Conservation (phyloP, 1,140 invertebrate species). For the Coelopa frigida region DNA sequence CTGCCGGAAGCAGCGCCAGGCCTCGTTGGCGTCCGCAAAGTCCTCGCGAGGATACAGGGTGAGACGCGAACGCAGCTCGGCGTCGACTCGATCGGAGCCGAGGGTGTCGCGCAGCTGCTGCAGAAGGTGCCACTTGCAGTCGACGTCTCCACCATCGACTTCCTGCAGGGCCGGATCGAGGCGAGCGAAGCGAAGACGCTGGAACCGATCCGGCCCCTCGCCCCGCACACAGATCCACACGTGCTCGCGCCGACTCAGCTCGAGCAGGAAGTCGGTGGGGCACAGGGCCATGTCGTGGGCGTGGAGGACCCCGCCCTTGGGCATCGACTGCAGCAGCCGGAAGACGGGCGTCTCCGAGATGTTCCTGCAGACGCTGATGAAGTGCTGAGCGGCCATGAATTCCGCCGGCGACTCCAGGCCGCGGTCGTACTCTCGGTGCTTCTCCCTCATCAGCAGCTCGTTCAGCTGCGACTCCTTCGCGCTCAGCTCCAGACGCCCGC, state of each 20-base stretch:
- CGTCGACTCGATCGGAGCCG: slow-evolving; percentile 48
- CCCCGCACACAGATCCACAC: slow-evolving; percentile 25
- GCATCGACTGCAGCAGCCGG: slow-evolving; percentile 58
- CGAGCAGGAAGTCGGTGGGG: slow-evolving; percentile 51
- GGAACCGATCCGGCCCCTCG: slow-evolving; percentile 29
- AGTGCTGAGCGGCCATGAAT: slow-evolving; percentile 57
- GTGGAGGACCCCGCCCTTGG: slow-evolving; percentile 66
- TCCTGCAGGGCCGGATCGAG: slow-evolving; percentile 28
- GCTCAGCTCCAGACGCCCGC: slow-evolving; percentile 13
- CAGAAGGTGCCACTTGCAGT: slow-evolving; percentile 54
- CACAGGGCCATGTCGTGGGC: slow-evolving; percentile 61
- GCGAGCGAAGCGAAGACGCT: slow-evolving; percentile 38
- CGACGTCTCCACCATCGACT: slow-evolving; percentile 8
- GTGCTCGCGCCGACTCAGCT: slow-evolving; percentile 22
- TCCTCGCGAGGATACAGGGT: slow-evolving; percentile 44
- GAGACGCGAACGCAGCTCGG: not conserved
- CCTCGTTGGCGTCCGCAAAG: slow-evolving; percentile 55
- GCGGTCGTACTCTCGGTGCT: slow-evolving; percentile 48
- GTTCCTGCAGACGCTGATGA: slow-evolving; percentile 52
- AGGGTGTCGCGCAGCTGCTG: slow-evolving; percentile 45
- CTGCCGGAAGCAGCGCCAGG: slow-evolving; percentile 60
- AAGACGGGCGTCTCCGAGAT: slow-evolving; percentile 61
- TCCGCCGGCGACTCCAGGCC: slow-evolving; percentile 48
- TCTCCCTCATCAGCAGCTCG: slow-evolving; percentile 17
- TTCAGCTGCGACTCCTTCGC: slow-evolving; percentile 21